A percentile compares a stretch with the other conserved stretches of the same genome.
phyloP scores from a whole-genome alignment of 92 coral and sea anemone genomes.

The Zoanthus sansibaricus region DNA sequence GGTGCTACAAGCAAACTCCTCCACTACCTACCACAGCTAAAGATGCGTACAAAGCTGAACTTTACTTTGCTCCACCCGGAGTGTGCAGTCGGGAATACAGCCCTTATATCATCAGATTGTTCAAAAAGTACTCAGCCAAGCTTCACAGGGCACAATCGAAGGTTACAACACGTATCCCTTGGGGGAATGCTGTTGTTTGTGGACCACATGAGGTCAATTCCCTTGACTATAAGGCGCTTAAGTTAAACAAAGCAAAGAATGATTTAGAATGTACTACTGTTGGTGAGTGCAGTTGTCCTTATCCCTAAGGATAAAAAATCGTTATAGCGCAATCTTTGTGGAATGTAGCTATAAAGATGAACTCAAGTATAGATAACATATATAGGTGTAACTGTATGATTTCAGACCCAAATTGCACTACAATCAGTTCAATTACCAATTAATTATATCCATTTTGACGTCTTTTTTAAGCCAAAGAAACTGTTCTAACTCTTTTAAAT shows the following conservation, averaged over 20 bases:
- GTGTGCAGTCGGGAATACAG: slow-evolving; percentile 19
- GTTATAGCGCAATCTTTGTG: too few relatives aligned
- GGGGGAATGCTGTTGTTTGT: slow-evolving; percentile 16
- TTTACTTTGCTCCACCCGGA: slow-evolving; percentile 33
- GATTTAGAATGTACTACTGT: background rate
- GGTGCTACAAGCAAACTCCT: slow-evolving; percentile 29
- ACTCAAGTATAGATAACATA: too few relatives aligned
- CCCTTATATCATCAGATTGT: slow-evolving; percentile 15
- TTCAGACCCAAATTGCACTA: too few relatives aligned
- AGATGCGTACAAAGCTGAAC: slow-evolving; percentile 38
- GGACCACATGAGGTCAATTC: slow-evolving; percentile 9
- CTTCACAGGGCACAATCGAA: slow-evolving; percentile 16
- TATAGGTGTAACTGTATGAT: too few relatives aligned
- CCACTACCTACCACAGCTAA: slow-evolving; percentile 30
- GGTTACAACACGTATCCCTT: slow-evolving; percentile 6
- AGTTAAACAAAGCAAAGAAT: background rate
- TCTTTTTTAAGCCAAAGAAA: too few relatives aligned
- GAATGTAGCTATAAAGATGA: too few relatives aligned
- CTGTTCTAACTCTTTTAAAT: too few relatives aligned
- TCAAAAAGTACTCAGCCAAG: slow-evolving; percentile 5
- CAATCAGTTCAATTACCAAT: too few relatives aligned
- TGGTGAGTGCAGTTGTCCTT: background rate
- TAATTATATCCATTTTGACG: too few relatives aligned
- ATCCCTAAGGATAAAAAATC: background rate
- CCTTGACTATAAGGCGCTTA: slow-evolving; percentile 3